phyloP scores from a whole-genome alignment of 2,888 invertebrate genomes.

The Brachypalpus laphriformis region DNA sequence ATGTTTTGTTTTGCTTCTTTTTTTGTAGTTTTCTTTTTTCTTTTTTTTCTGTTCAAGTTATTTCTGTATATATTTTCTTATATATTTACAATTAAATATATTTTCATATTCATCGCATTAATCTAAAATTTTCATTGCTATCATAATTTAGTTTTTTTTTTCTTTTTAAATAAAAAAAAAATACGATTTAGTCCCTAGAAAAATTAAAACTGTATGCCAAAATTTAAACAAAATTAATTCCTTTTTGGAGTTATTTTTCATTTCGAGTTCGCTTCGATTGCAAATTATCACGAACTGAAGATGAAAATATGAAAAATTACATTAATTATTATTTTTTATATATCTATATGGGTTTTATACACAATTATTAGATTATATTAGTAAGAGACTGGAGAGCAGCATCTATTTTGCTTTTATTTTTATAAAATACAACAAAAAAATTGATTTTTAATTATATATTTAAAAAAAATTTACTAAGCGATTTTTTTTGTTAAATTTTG shows the following conservation, averaged over 20 bases:
- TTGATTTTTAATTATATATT: conserved; percentile 18
- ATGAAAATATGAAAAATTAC: conserved; percentile 21
- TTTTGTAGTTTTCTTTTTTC: neutral
- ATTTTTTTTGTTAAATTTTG: conserved; percentile 21
- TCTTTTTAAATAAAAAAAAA: conserved; percentile 9
- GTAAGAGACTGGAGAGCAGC: conserved; percentile 37
- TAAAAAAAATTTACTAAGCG: conserved; percentile 58
- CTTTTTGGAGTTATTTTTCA: neutral
- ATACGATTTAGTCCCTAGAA: conserved; percentile 37
- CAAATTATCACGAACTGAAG: conserved; percentile 23
- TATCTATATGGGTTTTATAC: conserved; percentile 12
- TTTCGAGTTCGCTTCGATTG: conserved; percentile 7
- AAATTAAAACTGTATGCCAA: conserved; percentile 5
- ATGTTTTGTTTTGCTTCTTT: conserved; percentile 26
- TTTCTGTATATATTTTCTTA: conserved; percentile 59
- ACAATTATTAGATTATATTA: conserved; percentile 44
- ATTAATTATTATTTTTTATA: conserved; percentile 21
- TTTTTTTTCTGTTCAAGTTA: conserved; percentile 44
- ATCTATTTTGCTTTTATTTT: conserved; percentile 4
- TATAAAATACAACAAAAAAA: conserved; percentile 38
- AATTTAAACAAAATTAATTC: neutral
- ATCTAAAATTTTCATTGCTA: conserved; percentile 65
- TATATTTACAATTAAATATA: conserved; percentile 73
- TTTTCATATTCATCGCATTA: conserved; percentile 56
- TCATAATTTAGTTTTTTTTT: conserved; percentile 19